Conservation (phyloP, 2,113 vertebrate genomes). For the Pao palembangensis region DNA sequence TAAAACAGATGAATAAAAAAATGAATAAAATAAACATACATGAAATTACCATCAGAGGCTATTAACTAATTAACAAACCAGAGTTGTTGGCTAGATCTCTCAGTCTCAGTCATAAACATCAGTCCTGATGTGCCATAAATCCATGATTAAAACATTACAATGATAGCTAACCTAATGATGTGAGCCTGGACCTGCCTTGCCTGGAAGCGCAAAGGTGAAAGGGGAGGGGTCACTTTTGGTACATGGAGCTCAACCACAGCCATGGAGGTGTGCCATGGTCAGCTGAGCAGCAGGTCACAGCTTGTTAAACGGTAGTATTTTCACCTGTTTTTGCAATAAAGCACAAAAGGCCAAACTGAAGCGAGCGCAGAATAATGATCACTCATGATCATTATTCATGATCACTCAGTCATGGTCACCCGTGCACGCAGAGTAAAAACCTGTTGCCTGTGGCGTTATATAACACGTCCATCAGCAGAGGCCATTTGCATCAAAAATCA, state of each 20-base stretch:
- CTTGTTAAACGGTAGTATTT: neutral
- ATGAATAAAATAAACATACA: too few relatives aligned
- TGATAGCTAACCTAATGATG: slow-evolving; percentile 34
- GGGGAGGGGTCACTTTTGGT: slow-evolving; percentile 9
- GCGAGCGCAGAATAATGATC: neutral
- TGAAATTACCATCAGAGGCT: too few relatives aligned
- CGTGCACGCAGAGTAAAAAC: slow-evolving; percentile 3
- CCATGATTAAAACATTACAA: slow-evolving; percentile 25
- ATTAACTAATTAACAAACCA: too few relatives aligned
- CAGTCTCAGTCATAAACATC: neutral
- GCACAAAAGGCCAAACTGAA: neutral
- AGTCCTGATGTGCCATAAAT: slow-evolving; percentile 9
- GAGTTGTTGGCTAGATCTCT: too few relatives aligned
- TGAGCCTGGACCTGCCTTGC: slow-evolving; percentile 20
- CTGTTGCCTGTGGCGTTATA: slow-evolving; percentile 5
- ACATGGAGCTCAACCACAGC: slow-evolving; percentile 7
- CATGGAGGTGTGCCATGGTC: slow-evolving; percentile 28
- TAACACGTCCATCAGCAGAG: slow-evolving; percentile 17
- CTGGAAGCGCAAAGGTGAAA: slow-evolving; percentile 21
- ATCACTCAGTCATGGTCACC: slow-evolving; percentile 16
- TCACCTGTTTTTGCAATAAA: slow-evolving; percentile 6
- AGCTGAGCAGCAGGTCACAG: slow-evolving; percentile 9
- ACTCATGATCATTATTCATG: too few relatives aligned
- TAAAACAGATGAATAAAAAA: too few relatives aligned
- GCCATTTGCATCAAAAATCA: slow-evolving; percentile 12